Conservation (phyloP, 2,797 vertebrate genomes). For the Fistularia commersonii region DNA sequence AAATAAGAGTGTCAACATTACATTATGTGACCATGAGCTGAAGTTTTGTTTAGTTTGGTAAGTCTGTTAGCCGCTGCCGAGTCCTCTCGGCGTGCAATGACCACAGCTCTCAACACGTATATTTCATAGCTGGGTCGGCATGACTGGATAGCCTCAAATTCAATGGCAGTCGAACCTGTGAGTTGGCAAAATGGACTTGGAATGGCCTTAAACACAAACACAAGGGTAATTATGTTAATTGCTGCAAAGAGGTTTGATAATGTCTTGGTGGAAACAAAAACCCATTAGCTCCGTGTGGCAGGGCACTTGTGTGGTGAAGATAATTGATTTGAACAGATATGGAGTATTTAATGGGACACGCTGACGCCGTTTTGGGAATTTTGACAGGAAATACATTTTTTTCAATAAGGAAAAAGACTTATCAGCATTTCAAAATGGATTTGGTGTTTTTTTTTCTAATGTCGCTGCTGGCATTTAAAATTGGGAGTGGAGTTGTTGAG, state of each 20-base stretch:
- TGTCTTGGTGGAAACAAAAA: conserved; percentile 50
- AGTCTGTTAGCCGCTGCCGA: conserved; percentile 21
- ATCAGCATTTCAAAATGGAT: too few relatives aligned
- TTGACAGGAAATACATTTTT: conserved; percentile 29
- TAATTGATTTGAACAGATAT: conserved; percentile 63
- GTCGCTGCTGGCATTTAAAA: too few relatives aligned
- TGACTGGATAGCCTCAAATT: background rate
- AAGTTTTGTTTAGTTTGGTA: background rate
- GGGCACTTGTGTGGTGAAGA: conserved; percentile 37
- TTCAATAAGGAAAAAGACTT: too few relatives aligned
- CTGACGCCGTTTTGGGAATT: conserved; percentile 44
- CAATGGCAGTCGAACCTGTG: conserved; percentile 21
- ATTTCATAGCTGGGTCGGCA: conserved; percentile 7
- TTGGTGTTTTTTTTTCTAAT: too few relatives aligned
- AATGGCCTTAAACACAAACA: conserved; percentile 49
- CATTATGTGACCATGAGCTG: too few relatives aligned
- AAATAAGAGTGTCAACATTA: too few relatives aligned
- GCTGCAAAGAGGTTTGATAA: conserved; percentile 51
- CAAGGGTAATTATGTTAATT: conserved; percentile 63
- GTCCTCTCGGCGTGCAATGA: conserved; percentile 24
- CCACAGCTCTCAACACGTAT: conserved; percentile 9
- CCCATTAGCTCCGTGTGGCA: conserved; percentile 53
- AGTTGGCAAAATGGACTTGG: conserved; percentile 31
- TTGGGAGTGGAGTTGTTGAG: too few relatives aligned
- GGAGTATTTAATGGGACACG: conserved; percentile 53